These are phyloP conservation scores for Berghia stephanieae DNA, from an alignment of 1,140 invertebrate species.

Conservation along the genomic window DNA sequence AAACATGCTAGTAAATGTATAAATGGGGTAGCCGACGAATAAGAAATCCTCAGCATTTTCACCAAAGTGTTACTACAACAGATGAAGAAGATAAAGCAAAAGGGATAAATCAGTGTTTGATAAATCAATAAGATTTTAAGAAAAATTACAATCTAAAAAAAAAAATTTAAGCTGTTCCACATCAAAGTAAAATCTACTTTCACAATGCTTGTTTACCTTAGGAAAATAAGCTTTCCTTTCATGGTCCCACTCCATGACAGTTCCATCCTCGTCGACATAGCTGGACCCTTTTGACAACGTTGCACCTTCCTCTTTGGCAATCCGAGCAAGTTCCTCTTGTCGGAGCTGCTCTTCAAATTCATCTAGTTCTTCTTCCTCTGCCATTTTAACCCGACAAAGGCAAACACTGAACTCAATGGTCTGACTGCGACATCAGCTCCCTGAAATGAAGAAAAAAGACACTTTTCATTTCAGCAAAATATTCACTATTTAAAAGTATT, in stretches of 20 bases:
- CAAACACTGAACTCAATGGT: too few species aligned
- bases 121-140: background rate
- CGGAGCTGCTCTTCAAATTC: constrained; percentile 66
- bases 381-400: constrained; percentile 12
- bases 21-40: too few species aligned
- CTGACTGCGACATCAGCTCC: too few species aligned
- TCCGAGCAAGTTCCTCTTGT: constrained; percentile 54
- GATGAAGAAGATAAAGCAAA: too few species aligned
- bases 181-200: background rate
- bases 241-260: constrained; percentile 89
- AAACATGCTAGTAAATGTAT: too few species aligned
- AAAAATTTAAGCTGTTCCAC: background rate
- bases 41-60: too few species aligned
- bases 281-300: constrained; percentile 61
- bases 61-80: too few species aligned
- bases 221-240: constrained; percentile 95
- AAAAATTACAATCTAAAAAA: background rate
- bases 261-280: constrained; percentile 89
- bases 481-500: too few species aligned
- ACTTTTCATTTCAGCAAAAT: too few species aligned
- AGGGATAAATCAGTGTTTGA: background rate
- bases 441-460: too few species aligned
- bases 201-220: constrained; percentile 72
- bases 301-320: constrained; percentile 49
- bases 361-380: constrained; percentile 30